Conservation (phyloP, 2,113 vertebrate genomes). For the Pan paniscus region DNA sequence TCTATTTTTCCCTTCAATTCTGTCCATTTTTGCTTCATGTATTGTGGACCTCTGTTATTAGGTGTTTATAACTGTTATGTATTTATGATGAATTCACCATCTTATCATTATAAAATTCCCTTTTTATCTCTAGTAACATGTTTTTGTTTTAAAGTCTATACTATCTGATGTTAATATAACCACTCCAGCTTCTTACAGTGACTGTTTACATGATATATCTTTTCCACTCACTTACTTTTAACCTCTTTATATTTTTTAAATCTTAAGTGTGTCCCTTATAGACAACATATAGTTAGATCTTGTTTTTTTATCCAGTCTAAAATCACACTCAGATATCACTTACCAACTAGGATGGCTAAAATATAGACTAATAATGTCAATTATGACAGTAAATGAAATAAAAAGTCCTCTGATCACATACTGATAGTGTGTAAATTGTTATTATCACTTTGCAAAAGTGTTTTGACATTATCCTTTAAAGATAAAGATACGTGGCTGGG, state of each 20-base stretch:
- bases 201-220: background rate
- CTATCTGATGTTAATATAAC: background rate
- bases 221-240: background rate
- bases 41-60: background rate
- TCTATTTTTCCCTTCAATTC: background rate
- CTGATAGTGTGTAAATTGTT: background rate
- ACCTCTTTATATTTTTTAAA: background rate
- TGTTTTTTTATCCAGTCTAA: background rate
- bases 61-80: background rate
- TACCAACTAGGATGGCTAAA: background rate
- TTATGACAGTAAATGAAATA: background rate
- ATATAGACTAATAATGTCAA: background rate
- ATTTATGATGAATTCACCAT: background rate
- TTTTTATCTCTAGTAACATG: background rate
- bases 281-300: background rate
- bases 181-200: background rate
- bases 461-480: background rate
- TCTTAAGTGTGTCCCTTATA: background rate
- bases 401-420: background rate
- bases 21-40: background rate
- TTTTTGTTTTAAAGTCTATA: conserved; percentile 5
- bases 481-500: background rate
- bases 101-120: background rate
- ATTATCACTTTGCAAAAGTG: background rate
- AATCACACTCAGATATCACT: background rate